Percentiles rank a stretch among this genome's conserved stretches.
Evolutionary conservation across 2,797 vertebrate genomes (phyloP).

Genomic region (Geotria australis): DNA sequence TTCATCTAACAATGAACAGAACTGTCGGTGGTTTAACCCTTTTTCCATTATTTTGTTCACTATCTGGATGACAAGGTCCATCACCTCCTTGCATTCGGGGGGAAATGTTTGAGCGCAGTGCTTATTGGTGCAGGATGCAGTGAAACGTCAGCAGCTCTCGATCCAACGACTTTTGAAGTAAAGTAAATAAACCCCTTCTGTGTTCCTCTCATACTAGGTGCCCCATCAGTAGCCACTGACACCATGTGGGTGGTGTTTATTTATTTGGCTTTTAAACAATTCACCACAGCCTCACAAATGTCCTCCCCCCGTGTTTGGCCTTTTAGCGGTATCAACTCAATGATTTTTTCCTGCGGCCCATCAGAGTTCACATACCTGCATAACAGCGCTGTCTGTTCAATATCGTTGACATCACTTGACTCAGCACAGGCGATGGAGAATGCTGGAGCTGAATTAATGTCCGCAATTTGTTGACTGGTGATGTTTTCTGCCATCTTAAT

Average conservation of each 20-base stretch:
- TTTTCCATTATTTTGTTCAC: conserved; percentile 4
- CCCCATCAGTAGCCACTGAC: conserved; percentile 3
- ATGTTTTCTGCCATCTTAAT: conserved; percentile 1
- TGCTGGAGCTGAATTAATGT: conserved; percentile 2
- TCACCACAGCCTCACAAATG: conserved; percentile 5
- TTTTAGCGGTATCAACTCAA: conserved; percentile 4
- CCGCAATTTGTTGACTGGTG: conserved; percentile 2
- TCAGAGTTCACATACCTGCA: conserved; percentile 2
- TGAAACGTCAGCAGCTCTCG: conserved; percentile 3
- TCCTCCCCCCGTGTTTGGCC: conserved; percentile 4
- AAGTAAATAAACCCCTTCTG: neutral
- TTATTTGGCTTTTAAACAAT: conserved; percentile 4
- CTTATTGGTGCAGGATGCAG: conserved; percentile 5
- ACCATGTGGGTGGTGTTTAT: conserved; percentile 4
- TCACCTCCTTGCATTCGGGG: conserved; percentile 1
- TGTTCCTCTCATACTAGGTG: neutral
- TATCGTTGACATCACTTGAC: conserved; percentile 1
- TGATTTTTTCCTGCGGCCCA: conserved; percentile 3
- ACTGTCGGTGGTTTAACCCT: conserved; percentile 3
- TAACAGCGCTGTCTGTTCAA: neutral
- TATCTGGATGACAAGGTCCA: conserved; percentile 2
- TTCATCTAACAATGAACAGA: conserved; percentile 3
- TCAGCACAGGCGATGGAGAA: conserved; percentile 4
- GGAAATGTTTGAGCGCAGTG: conserved; percentile 4
- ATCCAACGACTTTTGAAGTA: conserved; percentile 2